These are phyloP conservation scores for Trichomalopsis sarcophagae DNA, from an alignment of 1,140 invertebrate species.

Conservation along the genomic window DNA sequence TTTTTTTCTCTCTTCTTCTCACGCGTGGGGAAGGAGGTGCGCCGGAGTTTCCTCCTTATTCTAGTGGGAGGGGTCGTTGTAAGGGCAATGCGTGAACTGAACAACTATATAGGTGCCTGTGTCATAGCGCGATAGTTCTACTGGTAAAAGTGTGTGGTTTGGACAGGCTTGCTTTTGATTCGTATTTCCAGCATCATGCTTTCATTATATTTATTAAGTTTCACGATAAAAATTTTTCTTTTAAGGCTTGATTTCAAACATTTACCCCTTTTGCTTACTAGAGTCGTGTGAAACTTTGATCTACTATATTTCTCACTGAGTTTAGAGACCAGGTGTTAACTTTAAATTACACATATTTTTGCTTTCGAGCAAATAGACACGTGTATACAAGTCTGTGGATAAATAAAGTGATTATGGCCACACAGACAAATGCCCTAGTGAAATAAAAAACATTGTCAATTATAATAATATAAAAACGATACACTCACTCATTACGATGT, in stretches of 20 bases:
- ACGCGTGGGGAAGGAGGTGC: neutral
- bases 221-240: too few species aligned
- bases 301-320: neutral
- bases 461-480: neutral
- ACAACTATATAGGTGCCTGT: neutral
- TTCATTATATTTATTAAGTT: too few species aligned
- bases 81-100: neutral
- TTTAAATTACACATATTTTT: slow-evolving; percentile 18
- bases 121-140: neutral
- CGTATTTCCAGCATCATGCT: too few species aligned
- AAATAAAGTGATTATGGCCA: too few species aligned
- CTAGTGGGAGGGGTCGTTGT: neutral
- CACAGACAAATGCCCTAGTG: too few species aligned
- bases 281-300: slow-evolving; percentile 24
- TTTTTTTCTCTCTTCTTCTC: neutral
- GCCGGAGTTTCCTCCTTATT: neutral
- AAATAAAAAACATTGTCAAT: too few species aligned
- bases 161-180: neutral
- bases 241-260: neutral
- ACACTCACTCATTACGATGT: neutral
- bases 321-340: slow-evolving; percentile 1
- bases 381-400: too few species aligned
- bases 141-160: neutral
- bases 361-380: neutral
- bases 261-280: neutral